Conservation (phyloP, 2,797 vertebrate genomes). For the Labeo calbasu region DNA sequence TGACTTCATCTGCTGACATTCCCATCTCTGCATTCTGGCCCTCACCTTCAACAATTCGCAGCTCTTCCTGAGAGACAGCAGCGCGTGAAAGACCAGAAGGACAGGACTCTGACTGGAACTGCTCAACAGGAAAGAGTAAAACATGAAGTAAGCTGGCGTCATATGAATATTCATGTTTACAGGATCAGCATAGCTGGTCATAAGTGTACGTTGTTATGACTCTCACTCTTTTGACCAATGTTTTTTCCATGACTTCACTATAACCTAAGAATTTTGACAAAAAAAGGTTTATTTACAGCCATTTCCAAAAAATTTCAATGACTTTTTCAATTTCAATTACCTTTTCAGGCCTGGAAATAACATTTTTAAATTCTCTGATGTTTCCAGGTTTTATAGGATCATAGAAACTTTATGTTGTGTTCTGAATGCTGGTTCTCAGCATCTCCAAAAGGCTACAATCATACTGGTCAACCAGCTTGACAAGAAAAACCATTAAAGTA, state of each 20-base stretch:
- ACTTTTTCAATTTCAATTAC: not conserved
- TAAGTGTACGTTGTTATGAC: not conserved
- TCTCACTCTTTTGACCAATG: not conserved
- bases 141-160: not conserved
- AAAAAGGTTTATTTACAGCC: no score
- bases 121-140: constrained; percentile 38
- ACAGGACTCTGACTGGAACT: constrained; percentile 95
- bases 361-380: not conserved
- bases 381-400: not conserved
- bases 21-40: constrained; percentile 86
- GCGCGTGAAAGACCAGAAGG: constrained; percentile 84
- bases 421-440: not conserved
- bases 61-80: constrained; percentile 91
- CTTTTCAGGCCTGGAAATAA: not conserved
- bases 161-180: not conserved
- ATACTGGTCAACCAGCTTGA: not conserved
- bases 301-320: not conserved
- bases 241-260: not conserved
- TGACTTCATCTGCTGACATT: constrained; percentile 93
- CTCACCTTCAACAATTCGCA: constrained; percentile 94
- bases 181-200: not conserved
- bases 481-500: not conserved
- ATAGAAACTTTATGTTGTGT: not conserved
- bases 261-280: not conserved
- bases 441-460: not conserved